Percentiles rank a stretch among this genome's conserved stretches.
Conservation (phyloP, 2,113 vertebrate genomes). For the Hirundichthys speculiger region DNA sequence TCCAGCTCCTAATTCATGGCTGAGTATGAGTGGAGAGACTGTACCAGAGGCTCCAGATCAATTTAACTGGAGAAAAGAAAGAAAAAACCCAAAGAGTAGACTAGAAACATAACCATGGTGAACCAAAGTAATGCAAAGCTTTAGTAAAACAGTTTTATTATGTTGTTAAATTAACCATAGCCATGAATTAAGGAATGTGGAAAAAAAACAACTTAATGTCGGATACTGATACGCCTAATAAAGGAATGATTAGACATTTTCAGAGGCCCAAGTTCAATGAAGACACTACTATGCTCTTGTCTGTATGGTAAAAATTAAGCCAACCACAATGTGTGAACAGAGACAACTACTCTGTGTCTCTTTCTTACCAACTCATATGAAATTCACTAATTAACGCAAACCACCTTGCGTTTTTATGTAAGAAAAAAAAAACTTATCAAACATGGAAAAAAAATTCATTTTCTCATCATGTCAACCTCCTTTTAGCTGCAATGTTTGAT, state of each 20-base stretch:
- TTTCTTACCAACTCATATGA: too few species aligned
- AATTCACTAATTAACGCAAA: too few species aligned
- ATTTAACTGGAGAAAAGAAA: background rate
- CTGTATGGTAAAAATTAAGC: too few species aligned
- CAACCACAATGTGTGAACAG: too few species aligned
- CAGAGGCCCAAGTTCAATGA: background rate
- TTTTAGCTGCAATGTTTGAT: background rate
- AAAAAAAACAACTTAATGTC: constrained; percentile 6
- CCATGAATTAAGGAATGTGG: constrained; percentile 26
- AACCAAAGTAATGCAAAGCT: constrained; percentile 41
- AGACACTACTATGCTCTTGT: too few species aligned
- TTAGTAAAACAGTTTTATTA: constrained; percentile 70
- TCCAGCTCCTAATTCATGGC: constrained; percentile 45
- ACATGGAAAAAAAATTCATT: too few species aligned
- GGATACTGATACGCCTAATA: constrained; percentile 22
- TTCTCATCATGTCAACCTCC: too few species aligned
- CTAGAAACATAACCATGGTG: constrained; percentile 17
- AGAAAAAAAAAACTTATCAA: too few species aligned
- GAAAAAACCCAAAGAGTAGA: constrained; percentile 1
- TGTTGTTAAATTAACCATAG: constrained; percentile 51
- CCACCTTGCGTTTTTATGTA: too few species aligned
- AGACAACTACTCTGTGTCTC: too few species aligned
- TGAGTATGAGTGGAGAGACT: constrained; percentile 18
- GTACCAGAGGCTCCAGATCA: background rate
- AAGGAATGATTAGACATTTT: constrained; percentile 15